A percentile compares a stretch with the other conserved stretches of the same genome.
Conservation (phyloP, 2,888 invertebrate species). For the Hyposoter dolosus region DNA sequence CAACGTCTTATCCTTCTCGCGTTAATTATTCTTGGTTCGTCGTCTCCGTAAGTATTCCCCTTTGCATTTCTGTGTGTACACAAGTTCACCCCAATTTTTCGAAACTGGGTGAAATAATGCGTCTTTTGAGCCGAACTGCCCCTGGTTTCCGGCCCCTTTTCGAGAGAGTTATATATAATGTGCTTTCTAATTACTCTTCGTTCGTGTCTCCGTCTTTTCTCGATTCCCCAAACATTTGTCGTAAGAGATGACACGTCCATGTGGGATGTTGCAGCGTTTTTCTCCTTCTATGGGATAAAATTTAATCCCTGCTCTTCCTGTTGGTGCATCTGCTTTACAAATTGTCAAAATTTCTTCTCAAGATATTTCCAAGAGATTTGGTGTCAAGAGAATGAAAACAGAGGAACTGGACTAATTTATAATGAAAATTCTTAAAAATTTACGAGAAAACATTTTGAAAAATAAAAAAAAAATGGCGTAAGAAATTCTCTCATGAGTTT, state of each 20-base stretch:
- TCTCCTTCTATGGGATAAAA: background rate
- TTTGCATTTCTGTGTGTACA: background rate
- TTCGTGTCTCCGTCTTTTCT: constrained; percentile 26
- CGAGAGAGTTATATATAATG: constrained; percentile 29
- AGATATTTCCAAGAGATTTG: background rate
- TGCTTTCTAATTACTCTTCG: constrained; percentile 61
- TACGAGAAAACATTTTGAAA: too few species aligned
- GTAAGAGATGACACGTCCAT: constrained; percentile 9
- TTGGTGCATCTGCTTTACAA: constrained; percentile 61
- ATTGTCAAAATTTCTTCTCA: constrained; percentile 34
- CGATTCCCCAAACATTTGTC: constrained; percentile 24
- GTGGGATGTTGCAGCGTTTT: constrained; percentile 34
- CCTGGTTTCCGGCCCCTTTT: constrained; percentile 57
- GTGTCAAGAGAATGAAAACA: background rate
- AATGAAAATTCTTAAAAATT: background rate
- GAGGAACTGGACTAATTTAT: background rate
- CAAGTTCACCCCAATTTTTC: constrained; percentile 66
- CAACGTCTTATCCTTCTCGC: constrained; percentile 42
- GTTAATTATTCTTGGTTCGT: constrained; percentile 73
- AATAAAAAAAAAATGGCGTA: too few species aligned
- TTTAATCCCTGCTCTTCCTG: constrained; percentile 65
- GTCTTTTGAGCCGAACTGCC: constrained; percentile 42
- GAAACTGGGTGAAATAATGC: constrained; percentile 68
- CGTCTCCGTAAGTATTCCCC: constrained; percentile 45
- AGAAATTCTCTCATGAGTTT: background rate